phyloP scores from a whole-genome alignment of 1,140 invertebrate species.

The Scaptomyza pallida region DNA sequence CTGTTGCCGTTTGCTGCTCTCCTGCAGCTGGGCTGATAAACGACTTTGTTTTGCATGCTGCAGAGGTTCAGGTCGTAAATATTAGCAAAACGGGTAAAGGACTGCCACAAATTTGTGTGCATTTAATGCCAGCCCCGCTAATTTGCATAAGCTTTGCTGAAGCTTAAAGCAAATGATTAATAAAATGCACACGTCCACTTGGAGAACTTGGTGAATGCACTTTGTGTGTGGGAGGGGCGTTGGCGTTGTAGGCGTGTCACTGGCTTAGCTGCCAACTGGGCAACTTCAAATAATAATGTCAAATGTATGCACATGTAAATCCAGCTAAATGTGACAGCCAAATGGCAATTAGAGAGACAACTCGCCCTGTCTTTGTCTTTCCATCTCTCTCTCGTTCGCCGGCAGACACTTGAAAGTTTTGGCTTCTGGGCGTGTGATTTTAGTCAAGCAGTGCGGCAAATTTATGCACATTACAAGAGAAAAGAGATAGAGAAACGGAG shows the following conservation, averaged over 20 bases:
- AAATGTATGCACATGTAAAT: conserved; percentile 77
- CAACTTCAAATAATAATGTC: conserved; percentile 62
- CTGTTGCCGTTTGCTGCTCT: not conserved
- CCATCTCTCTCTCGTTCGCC: conserved; percentile 1
- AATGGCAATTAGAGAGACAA: conserved; percentile 73
- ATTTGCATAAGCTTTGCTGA: conserved; percentile 57
- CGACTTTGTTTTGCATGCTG: conserved; percentile 2
- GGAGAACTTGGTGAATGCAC: conserved; percentile 26
- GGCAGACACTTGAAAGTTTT: conserved; percentile 60
- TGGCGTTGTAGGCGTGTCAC: conserved; percentile 11
- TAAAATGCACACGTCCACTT: conserved; percentile 66
- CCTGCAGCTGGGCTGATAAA: conserved; percentile 3
- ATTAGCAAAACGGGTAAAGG: conserved; percentile 16
- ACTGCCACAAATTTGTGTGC: conserved; percentile 47
- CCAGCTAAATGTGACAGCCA: conserved; percentile 74
- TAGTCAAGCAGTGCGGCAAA: conserved; percentile 33
- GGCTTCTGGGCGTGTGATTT: conserved; percentile 7
- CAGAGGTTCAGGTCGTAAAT: conserved; percentile 36
- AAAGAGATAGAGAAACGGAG: not conserved
- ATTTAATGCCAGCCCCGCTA: conserved; percentile 52
- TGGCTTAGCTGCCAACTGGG: conserved; percentile 41
- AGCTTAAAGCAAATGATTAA: conserved; percentile 61
- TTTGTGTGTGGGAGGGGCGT: not conserved
- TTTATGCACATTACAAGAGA: conserved; percentile 45
- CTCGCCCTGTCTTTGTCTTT: conserved; percentile 9